Evolutionary conservation across 1,140 invertebrate species (phyloP).

Genomic region (Drosophila santomea): DNA sequence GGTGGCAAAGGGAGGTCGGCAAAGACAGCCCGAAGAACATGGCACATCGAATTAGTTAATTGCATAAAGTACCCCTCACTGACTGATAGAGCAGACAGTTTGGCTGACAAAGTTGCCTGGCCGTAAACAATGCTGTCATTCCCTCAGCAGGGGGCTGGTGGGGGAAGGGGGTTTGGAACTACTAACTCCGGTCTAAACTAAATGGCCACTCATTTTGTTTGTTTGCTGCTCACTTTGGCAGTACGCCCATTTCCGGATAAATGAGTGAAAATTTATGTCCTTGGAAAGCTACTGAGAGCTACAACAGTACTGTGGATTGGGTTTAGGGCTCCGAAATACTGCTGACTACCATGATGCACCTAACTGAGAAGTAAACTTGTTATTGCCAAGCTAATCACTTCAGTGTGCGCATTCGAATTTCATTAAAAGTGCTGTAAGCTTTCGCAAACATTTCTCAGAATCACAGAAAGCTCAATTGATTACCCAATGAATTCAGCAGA

Average conservation of each 20-base stretch:
- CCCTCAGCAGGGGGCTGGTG: not conserved
- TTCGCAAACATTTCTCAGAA: not conserved
- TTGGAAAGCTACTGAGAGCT: not conserved
- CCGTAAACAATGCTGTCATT: constrained; percentile 59
- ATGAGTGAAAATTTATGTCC: constrained; percentile 69
- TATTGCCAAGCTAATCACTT: constrained; percentile 63
- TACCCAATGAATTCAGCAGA: not conserved
- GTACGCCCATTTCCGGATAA: constrained; percentile 57
- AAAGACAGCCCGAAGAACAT: constrained; percentile 42
- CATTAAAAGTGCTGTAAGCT: constrained; percentile 18
- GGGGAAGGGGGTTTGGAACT: not conserved
- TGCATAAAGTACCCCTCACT: constrained; percentile 59
- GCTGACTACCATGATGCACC: constrained; percentile 60
- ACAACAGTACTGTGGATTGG: not conserved
- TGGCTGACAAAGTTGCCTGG: constrained; percentile 63
- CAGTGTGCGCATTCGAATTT: constrained; percentile 49
- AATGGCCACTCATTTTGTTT: constrained; percentile 68
- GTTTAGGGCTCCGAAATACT: constrained; percentile 16
- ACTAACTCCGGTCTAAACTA: constrained; percentile 59
- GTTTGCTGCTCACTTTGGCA: constrained; percentile 67
- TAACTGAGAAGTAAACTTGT: constrained; percentile 47
- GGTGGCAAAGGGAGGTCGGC: not conserved
- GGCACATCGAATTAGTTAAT: constrained; percentile 74
- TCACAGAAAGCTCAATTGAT: not conserved
- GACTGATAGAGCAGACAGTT: constrained; percentile 49